Percentiles rank a stretch among this genome's conserved stretches.
phyloP scores from a whole-genome alignment of 1,140 invertebrate genomes.

The Proctacanthus coquilletti region DNA sequence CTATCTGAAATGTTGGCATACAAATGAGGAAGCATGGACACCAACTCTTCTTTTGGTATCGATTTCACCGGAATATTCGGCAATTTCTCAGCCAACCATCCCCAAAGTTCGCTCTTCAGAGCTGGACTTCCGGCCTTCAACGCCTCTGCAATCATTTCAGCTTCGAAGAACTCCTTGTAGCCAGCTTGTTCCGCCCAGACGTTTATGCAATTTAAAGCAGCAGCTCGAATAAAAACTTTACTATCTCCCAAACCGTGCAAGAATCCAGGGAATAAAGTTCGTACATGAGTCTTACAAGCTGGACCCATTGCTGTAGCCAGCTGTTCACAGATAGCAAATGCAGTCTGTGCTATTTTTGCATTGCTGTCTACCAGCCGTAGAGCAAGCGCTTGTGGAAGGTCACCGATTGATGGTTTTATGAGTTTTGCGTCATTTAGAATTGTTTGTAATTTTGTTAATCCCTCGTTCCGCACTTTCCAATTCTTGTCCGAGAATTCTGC shows the following conservation, averaged over 20 bases:
- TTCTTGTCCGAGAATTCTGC: constrained; percentile 81
- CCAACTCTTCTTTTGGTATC: constrained; percentile 66
- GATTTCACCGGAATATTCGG: constrained; percentile 51
- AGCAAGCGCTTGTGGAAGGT: constrained; percentile 61
- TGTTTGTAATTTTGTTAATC: constrained; percentile 21
- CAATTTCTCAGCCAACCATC: constrained; percentile 69
- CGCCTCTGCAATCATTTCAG: constrained; percentile 76
- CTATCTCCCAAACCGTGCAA: constrained; percentile 52
- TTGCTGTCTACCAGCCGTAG: constrained; percentile 74
- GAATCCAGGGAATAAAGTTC: constrained; percentile 69
- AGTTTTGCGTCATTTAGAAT: constrained; percentile 60
- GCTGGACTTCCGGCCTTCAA: constrained; percentile 70
- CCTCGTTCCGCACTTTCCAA: constrained; percentile 63
- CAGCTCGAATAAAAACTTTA: constrained; percentile 59
- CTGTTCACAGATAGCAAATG: constrained; percentile 64
- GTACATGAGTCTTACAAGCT: constrained; percentile 61
- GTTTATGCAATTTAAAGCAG: constrained; percentile 66
- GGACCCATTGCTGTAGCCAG: constrained; percentile 68
- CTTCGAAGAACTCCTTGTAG: constrained; percentile 69
- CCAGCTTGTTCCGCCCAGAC: constrained; percentile 67
- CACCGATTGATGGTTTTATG: constrained; percentile 68
- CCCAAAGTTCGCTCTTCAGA: constrained; percentile 63
- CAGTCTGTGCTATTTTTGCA: constrained; percentile 71
- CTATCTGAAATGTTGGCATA: constrained; percentile 79
- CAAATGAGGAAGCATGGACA: constrained; percentile 60